A percentile compares a stretch with the other conserved stretches of the same genome.
These are phyloP conservation scores for Autographa pulchrina DNA, from an alignment of 2,888 invertebrate genomes.

Conservation along the genomic window DNA sequence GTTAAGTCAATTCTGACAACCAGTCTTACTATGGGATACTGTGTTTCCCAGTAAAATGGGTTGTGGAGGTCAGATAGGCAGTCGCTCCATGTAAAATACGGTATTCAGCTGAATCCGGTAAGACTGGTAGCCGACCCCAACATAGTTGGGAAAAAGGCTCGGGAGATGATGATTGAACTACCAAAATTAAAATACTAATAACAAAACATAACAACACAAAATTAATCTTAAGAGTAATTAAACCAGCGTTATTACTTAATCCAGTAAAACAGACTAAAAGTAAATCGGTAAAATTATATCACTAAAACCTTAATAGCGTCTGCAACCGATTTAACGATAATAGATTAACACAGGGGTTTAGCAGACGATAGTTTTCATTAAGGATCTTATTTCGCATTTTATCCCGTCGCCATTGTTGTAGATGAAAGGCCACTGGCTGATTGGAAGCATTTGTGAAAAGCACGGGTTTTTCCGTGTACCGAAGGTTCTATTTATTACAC, in stretches of 20 bases:
- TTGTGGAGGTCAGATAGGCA: no score
- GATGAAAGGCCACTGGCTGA: conserved; percentile 73
- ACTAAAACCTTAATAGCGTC: conserved; percentile 67
- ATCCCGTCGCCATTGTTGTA: conserved; percentile 68
- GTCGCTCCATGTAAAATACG: no score
- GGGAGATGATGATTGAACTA: no score
- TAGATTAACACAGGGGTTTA: conserved; percentile 70
- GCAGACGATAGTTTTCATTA: conserved; percentile 77
- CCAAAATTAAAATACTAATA: background rate
- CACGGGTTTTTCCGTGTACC: conserved; percentile 72
- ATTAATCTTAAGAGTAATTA: conserved; percentile 52
- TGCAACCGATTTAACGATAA: conserved; percentile 74
- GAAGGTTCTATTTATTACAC: conserved; percentile 69
- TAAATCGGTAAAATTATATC: conserved; percentile 50
- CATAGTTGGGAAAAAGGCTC: no score
- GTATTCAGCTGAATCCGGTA: no score
- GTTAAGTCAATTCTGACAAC: no score
- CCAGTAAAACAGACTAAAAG: conserved; percentile 46
- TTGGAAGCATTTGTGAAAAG: conserved; percentile 77
- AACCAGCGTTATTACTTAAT: conserved; percentile 34
- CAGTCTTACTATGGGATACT: no score
- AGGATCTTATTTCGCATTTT: conserved; percentile 74
- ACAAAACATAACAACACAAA: conserved; percentile 16
- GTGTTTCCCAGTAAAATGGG: no score
- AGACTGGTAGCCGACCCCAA: no score